phyloP scores from a whole-genome alignment of 53 echinoderm and acorn worm species.

The Crossaster papposus region DNA sequence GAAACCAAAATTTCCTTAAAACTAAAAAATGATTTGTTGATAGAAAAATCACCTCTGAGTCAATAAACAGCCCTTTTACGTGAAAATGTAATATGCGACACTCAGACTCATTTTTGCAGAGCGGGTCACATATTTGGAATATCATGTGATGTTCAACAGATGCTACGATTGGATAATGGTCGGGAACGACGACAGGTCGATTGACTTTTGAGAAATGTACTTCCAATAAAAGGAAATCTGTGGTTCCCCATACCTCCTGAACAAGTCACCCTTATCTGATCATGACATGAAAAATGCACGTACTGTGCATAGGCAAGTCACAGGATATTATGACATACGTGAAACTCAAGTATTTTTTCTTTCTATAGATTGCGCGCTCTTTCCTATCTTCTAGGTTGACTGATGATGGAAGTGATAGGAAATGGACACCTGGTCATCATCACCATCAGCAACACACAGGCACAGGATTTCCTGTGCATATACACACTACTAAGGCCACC shows the following conservation, averaged over 20 bases:
- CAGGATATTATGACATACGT: neutral
- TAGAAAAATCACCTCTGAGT: no score
- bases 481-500: neutral
- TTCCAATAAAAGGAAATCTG: neutral
- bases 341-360: neutral
- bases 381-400: neutral
- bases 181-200: no score
- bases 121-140: no score
- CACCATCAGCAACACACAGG: neutral
- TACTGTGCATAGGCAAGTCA: neutral
- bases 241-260: neutral
- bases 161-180: no score
- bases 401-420: neutral
- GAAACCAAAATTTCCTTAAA: no score
- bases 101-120: no score
- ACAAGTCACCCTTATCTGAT: neutral
- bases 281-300: slow-evolving; percentile 1
- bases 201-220: no score
- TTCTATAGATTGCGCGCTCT: neutral
- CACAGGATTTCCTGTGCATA: slow-evolving; percentile 3
- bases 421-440: neutral
- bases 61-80: no score
- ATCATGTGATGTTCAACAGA: no score
- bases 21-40: no score
- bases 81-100: no score